Evolutionary conservation across 2,113 vertebrate genomes (phyloP).

Genomic region (Calyptommatus sinebrachiatus): DNA sequence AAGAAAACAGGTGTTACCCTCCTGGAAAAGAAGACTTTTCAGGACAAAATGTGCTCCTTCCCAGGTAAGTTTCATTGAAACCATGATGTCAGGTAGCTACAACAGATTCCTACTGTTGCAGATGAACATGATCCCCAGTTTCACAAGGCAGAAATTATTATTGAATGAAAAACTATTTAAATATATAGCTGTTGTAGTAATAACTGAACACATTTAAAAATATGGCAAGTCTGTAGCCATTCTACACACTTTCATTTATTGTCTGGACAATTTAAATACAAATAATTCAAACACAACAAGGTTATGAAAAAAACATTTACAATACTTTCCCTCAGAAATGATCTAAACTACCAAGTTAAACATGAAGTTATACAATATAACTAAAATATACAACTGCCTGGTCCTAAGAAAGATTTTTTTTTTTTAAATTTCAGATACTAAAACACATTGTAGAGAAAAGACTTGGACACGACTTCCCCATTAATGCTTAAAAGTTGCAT

Average conservation of each 20-base stretch:
- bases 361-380: constrained; percentile 99
- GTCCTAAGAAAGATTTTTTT: constrained; percentile 92
- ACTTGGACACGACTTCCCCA: constrained; percentile 95
- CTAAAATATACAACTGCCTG: constrained; percentile 96
- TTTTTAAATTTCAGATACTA: constrained; percentile 90
- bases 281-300: constrained; percentile 99
- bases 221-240: constrained; percentile 79
- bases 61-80: not conserved
- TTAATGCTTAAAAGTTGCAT: constrained; percentile 95
- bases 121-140: not conserved
- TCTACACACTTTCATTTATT: constrained; percentile 99
- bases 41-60: not conserved
- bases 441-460: constrained; percentile 96
- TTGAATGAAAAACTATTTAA: not conserved
- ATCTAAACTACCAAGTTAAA: constrained; percentile 99
- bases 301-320: constrained; percentile 81
- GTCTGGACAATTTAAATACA: constrained; percentile 99
- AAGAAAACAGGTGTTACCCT: not conserved
- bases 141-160: not conserved
- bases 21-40: not conserved
- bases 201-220: constrained; percentile 77
- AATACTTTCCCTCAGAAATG: constrained; percentile 92
- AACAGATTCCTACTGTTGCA: not conserved
- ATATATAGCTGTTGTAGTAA: constrained; percentile 50
- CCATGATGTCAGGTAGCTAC: not conserved